phyloP scores from a whole-genome alignment of 2,888 invertebrate species.

The Adelphocoris suturalis region DNA sequence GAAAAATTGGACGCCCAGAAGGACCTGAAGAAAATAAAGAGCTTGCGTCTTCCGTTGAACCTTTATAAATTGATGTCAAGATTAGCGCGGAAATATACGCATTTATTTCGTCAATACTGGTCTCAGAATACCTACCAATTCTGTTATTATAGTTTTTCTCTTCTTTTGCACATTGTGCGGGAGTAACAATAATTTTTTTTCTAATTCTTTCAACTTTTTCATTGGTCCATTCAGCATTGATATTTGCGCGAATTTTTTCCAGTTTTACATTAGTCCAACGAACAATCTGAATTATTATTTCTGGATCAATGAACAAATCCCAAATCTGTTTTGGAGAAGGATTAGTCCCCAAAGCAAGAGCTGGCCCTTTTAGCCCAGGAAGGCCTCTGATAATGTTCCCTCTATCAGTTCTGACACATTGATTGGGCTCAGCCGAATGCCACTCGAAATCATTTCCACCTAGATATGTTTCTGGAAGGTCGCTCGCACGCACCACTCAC shows the following conservation, averaged over 20 bases:
- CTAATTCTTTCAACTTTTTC: too few relatives aligned
- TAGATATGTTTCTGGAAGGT: background rate
- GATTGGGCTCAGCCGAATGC: background rate
- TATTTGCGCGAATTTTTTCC: background rate
- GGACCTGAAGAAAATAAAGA: background rate
- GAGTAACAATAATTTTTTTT: too few relatives aligned
- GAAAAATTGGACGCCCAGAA: slow-evolving; percentile 30
- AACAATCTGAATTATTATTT: slow-evolving; percentile 1
- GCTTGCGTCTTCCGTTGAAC: background rate
- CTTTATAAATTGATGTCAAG: background rate
- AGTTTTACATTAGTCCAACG: slow-evolving; percentile 2
- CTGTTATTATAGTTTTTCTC: background rate
- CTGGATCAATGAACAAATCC: background rate
- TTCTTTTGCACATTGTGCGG: too few relatives aligned
- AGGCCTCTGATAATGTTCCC: background rate
- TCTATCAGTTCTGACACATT: background rate
- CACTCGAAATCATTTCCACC: background rate
- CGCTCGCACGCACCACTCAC: background rate
- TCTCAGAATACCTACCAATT: background rate
- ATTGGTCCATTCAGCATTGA: too few relatives aligned
- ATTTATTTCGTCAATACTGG: background rate
- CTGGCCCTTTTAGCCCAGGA: background rate
- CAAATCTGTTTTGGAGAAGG: background rate
- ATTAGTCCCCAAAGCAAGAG: background rate
- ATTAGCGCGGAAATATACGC: background rate